phyloP scores from a whole-genome alignment of 2,888 invertebrate species.

The Priocnemis perturbator region DNA sequence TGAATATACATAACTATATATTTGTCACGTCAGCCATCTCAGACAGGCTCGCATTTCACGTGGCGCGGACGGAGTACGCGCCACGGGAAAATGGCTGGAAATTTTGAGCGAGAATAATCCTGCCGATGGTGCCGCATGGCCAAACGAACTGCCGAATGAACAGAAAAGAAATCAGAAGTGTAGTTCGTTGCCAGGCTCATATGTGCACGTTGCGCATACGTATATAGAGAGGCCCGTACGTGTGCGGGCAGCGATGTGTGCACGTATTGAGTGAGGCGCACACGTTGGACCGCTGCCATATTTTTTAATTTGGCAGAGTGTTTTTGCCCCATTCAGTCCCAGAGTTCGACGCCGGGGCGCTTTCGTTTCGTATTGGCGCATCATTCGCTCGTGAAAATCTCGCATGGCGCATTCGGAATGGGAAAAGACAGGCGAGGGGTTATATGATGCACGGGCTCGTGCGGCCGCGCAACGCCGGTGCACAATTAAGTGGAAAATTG shows the following conservation, averaged over 20 bases:
- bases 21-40: no score
- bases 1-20: no score
- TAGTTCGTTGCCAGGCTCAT: conserved; percentile 31
- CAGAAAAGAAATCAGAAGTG: conserved; percentile 44
- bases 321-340: conserved; percentile 45
- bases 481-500: no score
- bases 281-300: conserved; percentile 52
- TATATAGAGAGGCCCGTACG: background rate
- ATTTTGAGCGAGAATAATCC: conserved; percentile 41
- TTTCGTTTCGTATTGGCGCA: conserved; percentile 27
- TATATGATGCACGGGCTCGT: no score
- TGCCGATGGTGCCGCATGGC: conserved; percentile 37
- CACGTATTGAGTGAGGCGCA: background rate
- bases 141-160: conserved; percentile 35
- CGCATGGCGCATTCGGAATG: conserved; percentile 10
- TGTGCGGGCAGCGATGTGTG: background rate
- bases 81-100: conserved; percentile 33
- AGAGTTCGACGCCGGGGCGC: conserved; percentile 27
- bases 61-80: no score
- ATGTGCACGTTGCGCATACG: background rate
- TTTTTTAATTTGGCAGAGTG: conserved; percentile 58
- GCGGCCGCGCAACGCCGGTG: background rate
- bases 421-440: no score
- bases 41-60: no score
- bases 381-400: conserved; percentile 23